Evolutionary conservation across 2,888 invertebrate species (phyloP).

Genomic region (Andrena flavipes): DNA sequence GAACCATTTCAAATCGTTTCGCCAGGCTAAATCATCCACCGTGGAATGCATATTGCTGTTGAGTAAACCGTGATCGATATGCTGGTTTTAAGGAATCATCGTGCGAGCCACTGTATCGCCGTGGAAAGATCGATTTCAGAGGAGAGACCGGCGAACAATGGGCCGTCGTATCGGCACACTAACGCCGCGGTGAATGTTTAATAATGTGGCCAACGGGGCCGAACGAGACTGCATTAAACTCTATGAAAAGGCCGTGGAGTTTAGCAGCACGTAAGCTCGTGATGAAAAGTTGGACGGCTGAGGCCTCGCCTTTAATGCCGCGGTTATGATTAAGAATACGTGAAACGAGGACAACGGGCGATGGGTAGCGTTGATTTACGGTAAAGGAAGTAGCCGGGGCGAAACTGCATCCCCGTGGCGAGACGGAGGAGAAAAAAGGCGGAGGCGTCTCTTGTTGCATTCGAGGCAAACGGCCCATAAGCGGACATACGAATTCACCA

Average conservation of each 20-base stretch:
- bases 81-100: too few relatives aligned
- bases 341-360: background rate
- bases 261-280: constrained; percentile 4
- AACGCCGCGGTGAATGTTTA: constrained; percentile 3
- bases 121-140: background rate
- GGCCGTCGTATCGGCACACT: background rate
- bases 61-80: background rate
- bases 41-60: background rate
- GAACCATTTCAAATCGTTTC: too few relatives aligned
- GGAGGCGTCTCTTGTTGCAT: constrained; percentile 16
- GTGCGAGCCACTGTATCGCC: too few relatives aligned
- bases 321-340: constrained; percentile 12
- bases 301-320: background rate
- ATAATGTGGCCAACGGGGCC: constrained; percentile 21
- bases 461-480: constrained; percentile 54
- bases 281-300: constrained; percentile 14
- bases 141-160: constrained; percentile 16
- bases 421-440: background rate
- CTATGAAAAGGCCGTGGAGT: constrained; percentile 6
- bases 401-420: background rate
- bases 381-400: constrained; percentile 28
- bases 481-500: constrained; percentile 57
- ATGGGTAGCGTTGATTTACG: constrained; percentile 38
- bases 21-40: too few relatives aligned
- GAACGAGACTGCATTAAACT: constrained; percentile 25